Conservation (phyloP, 2,888 invertebrate genomes). For the Atherix ibis region DNA sequence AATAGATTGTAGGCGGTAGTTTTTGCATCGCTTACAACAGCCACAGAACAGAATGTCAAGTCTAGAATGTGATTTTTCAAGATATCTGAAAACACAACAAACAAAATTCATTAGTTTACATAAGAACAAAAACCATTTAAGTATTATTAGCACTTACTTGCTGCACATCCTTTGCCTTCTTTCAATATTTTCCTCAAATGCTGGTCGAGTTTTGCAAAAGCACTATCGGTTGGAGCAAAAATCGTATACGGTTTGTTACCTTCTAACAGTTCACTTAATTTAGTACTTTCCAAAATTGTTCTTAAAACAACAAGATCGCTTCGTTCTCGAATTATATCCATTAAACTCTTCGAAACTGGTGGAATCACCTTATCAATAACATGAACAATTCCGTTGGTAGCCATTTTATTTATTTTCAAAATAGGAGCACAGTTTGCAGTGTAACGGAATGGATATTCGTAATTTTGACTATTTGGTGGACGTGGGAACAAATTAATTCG, state of each 20-base stretch:
- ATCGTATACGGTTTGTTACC: conserved; percentile 41
- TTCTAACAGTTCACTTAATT: conserved; percentile 38
- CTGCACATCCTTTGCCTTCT: conserved; percentile 41
- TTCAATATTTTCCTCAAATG: conserved; percentile 36
- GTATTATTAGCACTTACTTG: conserved; percentile 35
- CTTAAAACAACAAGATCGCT: conserved; percentile 41
- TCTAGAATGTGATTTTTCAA: conserved; percentile 49
- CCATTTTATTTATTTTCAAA: conserved; percentile 41
- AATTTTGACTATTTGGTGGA: conserved; percentile 20
- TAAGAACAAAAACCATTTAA: neutral
- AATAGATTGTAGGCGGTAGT: conserved; percentile 29
- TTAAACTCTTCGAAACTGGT: conserved; percentile 38
- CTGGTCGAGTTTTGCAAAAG: conserved; percentile 43
- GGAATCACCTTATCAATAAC: conserved; percentile 42
- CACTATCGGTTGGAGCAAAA: conserved; percentile 50
- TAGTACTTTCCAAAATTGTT: conserved; percentile 39
- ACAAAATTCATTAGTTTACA: neutral
- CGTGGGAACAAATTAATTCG: conserved; percentile 24
- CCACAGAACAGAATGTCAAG: conserved; percentile 48
- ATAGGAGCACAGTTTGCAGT: conserved; percentile 55
- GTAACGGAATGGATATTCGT: conserved; percentile 23
- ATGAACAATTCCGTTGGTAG: conserved; percentile 51
- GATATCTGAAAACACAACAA: conserved; percentile 35
- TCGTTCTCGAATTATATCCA: conserved; percentile 41
- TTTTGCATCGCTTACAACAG: conserved; percentile 35